Conservation (phyloP, 2,888 invertebrate species). For the Cephus runcator region DNA sequence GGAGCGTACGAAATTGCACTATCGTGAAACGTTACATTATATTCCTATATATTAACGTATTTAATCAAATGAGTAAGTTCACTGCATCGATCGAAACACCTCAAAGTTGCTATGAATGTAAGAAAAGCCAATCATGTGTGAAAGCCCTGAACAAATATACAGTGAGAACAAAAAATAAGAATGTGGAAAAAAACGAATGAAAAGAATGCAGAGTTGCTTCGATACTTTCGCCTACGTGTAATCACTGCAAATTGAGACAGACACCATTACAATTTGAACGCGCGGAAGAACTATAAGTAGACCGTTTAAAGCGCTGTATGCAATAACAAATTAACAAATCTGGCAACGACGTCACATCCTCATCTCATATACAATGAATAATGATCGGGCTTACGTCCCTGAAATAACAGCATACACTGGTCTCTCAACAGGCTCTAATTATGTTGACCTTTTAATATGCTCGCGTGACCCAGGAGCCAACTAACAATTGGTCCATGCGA, state of each 20-base stretch:
- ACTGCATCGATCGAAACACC: background rate
- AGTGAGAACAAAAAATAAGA: background rate
- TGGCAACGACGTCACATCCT: conserved; percentile 54
- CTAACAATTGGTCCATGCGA: background rate
- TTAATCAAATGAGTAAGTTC: background rate
- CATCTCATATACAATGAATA: conserved; percentile 28
- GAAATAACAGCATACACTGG: conserved; percentile 22
- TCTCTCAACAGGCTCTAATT: background rate
- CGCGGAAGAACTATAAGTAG: background rate
- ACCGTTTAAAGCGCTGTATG: conserved; percentile 24
- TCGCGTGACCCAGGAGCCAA: background rate
- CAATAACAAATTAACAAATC: conserved; percentile 54
- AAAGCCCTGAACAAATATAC: background rate
- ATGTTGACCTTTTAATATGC: background rate
- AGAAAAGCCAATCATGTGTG: background rate
- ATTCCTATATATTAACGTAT: background rate
- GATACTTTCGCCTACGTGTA: conserved; percentile 19
- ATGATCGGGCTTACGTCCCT: conserved; percentile 20
- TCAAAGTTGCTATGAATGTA: background rate
- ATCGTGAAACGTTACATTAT: too few relatives aligned
- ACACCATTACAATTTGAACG: conserved; percentile 22
- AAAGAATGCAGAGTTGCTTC: background rate
- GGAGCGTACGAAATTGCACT: too few relatives aligned
- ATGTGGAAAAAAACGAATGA: background rate
- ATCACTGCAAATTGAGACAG: conserved; percentile 6